These are phyloP conservation scores for Colletes latitarsis DNA, from an alignment of 1,140 invertebrate genomes.

Conservation along the genomic window DNA sequence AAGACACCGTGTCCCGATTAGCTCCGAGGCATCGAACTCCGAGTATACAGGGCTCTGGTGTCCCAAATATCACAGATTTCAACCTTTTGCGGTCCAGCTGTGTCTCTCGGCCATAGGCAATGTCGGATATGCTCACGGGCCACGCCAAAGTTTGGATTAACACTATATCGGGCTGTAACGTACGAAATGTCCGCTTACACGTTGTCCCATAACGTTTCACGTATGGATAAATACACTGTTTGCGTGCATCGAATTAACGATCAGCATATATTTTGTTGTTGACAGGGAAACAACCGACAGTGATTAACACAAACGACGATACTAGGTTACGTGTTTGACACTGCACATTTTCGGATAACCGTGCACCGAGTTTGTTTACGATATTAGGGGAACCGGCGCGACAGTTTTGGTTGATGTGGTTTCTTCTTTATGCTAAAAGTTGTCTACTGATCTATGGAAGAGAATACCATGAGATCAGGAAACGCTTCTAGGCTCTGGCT, in stretches of 20 bases:
- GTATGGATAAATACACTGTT: conserved; percentile 3
- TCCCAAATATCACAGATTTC: not conserved
- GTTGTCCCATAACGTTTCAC: conserved; percentile 1
- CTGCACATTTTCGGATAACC: not conserved
- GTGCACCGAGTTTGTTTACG: not conserved
- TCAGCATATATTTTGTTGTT: conserved; percentile 19
- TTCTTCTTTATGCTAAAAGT: too few species aligned
- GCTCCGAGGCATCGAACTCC: not conserved
- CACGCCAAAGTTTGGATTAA: not conserved
- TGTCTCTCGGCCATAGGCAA: not conserved
- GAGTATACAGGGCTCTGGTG: not conserved
- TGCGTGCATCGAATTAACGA: conserved; percentile 5
- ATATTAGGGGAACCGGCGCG: too few species aligned
- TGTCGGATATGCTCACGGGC: not conserved
- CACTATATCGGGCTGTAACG: not conserved
- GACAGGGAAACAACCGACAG: not conserved
- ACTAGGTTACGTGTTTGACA: not conserved
- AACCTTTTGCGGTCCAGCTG: not conserved
- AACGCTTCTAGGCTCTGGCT: too few species aligned
- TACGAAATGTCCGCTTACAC: not conserved
- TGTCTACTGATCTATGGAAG: too few species aligned
- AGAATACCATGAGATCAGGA: too few species aligned
- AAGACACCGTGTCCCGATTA: too few species aligned
- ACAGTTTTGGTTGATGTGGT: too few species aligned
- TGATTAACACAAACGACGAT: not conserved